Evolutionary conservation across 2,888 invertebrate genomes (phyloP).

Genomic region (Dioctria rufipes): DNA sequence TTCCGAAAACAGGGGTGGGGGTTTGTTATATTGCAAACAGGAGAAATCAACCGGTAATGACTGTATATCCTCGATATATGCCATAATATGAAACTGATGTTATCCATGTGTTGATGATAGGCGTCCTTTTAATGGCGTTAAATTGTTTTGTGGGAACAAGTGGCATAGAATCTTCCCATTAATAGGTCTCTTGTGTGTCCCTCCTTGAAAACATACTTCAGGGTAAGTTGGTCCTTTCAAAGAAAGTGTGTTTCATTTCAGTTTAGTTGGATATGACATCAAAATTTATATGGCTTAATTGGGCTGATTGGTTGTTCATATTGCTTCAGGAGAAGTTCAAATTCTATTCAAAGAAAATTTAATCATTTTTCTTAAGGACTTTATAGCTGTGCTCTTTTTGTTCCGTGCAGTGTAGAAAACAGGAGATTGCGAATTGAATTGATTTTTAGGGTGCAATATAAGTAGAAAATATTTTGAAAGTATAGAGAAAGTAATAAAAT

Average conservation of each 20-base stretch:
- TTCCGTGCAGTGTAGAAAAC: too few species aligned
- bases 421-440: too few species aligned
- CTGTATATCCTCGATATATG: conserved; percentile 1
- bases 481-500: too few species aligned
- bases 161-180: not conserved
- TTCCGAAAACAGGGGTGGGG: not conserved
- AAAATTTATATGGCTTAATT: not conserved
- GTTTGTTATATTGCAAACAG: conserved; percentile 33
- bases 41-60: conserved; percentile 1
- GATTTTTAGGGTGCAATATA: too few species aligned
- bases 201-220: not conserved
- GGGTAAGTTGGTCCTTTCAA: not conserved
- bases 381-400: too few species aligned
- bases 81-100: not conserved
- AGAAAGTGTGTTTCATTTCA: not conserved
- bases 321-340: not conserved
- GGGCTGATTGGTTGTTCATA: not conserved
- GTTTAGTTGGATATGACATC: not conserved
- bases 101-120: conserved; percentile 17
- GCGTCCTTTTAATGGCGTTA: not conserved
- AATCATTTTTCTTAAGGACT: too few species aligned
- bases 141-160: conserved; percentile 18
- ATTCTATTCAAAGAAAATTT: not conserved
- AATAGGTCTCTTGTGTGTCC: not conserved
- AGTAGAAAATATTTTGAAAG: too few species aligned